Conservation (phyloP, 2,797 vertebrate genomes). For the Delichon dasypus region DNA sequence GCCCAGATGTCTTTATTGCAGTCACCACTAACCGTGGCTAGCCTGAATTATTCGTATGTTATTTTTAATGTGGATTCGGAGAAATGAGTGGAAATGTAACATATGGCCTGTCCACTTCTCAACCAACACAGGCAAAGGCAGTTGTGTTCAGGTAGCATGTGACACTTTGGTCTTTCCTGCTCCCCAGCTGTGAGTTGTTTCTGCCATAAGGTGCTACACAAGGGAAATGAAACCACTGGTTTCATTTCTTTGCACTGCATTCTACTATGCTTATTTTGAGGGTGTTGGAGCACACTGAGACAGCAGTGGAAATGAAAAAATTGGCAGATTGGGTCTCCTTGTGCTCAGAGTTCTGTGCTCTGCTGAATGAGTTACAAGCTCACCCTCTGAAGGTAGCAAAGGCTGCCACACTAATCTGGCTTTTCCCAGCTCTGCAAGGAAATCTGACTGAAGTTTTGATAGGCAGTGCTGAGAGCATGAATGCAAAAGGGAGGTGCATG, state of each 20-base stretch:
- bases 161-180: neutral
- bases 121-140: neutral
- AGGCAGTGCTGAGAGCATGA: neutral
- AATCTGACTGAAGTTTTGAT: neutral
- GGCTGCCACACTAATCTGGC: neutral
- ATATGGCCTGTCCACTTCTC: neutral
- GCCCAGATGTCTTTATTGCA: neutral
- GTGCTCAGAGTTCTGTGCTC: neutral
- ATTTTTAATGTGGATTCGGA: neutral
- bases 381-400: neutral
- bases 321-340: neutral
- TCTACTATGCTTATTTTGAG: conserved; percentile 22
- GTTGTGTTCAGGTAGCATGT: neutral
- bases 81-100: conserved; percentile 7
- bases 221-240: conserved; percentile 35
- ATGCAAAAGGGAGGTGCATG: neutral
- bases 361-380: neutral
- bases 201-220: neutral
- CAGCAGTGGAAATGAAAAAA: neutral
- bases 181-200: conserved; percentile 33
- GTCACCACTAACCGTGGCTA: neutral
- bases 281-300: neutral
- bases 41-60: neutral
- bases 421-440: neutral
- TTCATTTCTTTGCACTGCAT: conserved; percentile 50